Base-by-base conservation (phyloP, 2,888 invertebrate genomes). In the Adineta ricciae region DNA sequence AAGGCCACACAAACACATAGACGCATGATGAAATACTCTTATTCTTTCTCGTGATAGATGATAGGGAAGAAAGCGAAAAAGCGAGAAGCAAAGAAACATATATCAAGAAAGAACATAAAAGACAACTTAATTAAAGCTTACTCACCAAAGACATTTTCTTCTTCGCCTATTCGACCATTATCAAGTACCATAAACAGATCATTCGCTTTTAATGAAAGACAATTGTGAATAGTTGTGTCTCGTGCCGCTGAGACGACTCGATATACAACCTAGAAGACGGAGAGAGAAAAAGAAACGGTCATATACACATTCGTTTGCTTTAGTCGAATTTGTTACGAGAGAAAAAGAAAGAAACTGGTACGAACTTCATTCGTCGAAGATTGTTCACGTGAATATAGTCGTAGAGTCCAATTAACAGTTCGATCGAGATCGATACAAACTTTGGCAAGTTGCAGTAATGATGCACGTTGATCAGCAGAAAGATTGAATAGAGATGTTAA, bases 111-210 rank as follows among this genome's bases (percentile, higher is more conserved):
- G 64, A 64, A 36, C 32, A 64, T 32, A 64, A 64, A 64, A 64
- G 64, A 64, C 64, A 36, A 64, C 64, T 64, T 64, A 36, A 64
- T 64, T 64, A 64, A 64, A 64, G 64, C 64, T 64, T 64, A 64
- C 64, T 64, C 32, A 64, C 64, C 64, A 64, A 64, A 64, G 32
- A 64, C 64, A 64, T 64, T 64, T 64, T 32, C 64, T 64, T 64
- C 32, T 64, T 64, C 64, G 32, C 32, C 32, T 64, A 32, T 64
- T 64, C 64, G 64, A 64, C 64, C 32, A 32, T 64, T 64, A 36
- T 64, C 64, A 64, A 64, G 64, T 64, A 64, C 64, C 32, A 64
- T 64, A 64, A 64, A 64, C 32, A 64, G 64, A 64, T 64, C 64
- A 64, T 64, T 64, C 36, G 19, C 64, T 64, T 64, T 64, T 32